Evolutionary conservation across 1,140 invertebrate species (phyloP), one percentile per base, ranked within the genome.

Genomic region (Calephelis virginiensis): DNA sequence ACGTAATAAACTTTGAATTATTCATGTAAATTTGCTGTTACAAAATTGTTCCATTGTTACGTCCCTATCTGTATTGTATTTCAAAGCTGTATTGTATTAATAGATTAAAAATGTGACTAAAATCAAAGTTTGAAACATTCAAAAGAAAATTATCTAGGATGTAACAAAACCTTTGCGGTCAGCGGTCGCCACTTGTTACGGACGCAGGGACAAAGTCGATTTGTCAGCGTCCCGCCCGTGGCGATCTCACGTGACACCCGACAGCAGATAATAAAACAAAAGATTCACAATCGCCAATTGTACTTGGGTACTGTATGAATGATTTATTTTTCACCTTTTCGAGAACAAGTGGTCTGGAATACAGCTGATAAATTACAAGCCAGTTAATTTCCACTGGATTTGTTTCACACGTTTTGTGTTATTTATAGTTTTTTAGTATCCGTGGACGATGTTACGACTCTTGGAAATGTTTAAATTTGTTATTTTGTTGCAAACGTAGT

Each of bases 201-300:
- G 45, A 64, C 53, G 38, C 40, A 62, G 60, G 64, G 64, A 61
- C 48, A 11, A 13, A 68, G 73, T 69, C 73, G 61, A 75, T 75
- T 75, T 75, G 70, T 75, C 69, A 71, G 50, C 64, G 47, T 67
- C 49, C 67, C 69, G 61, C 72, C 67, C 67, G 63, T 11, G 43
- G 50, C 61, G 66, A 62, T 68, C 66, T 67, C 63, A 46, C 59
- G 12, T 64, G 43, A 69, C 64, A 67, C 68, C 40, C 38, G 53
- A 61, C 68, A 61, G 49, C 63, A 66, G 68, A 70, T 70, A 70
- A 70, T 70, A 70, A 66, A 70, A 70, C 68, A 70, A 70, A 66
- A 70, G 64, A 61, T 60, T 59, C 64, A 63, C 68, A 66, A 68
- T 63, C 68, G 50, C 45, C 50, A 61, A 62, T 64, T 66, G 66